A percentile compares a stretch with the other conserved stretches of the same genome.
These are phyloP conservation scores for Xylota segnis DNA, from an alignment of 2,888 invertebrate genomes.

Conservation along the genomic window DNA sequence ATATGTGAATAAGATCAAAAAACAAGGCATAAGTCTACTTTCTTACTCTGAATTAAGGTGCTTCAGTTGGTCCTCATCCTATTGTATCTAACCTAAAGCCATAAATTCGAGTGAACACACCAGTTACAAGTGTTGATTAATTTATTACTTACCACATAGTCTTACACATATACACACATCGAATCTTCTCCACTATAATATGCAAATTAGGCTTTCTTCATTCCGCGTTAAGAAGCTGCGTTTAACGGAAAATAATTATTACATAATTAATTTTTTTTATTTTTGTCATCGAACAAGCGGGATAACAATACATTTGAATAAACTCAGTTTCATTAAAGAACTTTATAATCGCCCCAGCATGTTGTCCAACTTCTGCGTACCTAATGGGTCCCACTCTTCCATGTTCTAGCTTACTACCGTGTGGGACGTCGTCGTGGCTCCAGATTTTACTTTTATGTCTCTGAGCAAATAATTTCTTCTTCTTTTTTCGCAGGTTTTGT, in stretches of 20 bases:
- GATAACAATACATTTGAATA: neutral
- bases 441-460: conserved; percentile 65
- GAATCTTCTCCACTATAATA: too few relatives aligned
- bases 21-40: too few relatives aligned
- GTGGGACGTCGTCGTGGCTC: conserved; percentile 60
- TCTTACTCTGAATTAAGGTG: too few relatives aligned
- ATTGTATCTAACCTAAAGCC: too few relatives aligned
- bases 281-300: neutral
- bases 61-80: too few relatives aligned
- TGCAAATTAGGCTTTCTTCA: neutral
- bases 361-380: neutral
- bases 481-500: neutral
- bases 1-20: too few relatives aligned
- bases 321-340: neutral
- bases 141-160: too few relatives aligned
- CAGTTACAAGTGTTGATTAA: too few relatives aligned
- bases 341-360: conserved; percentile 1
- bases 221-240: neutral
- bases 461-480: neutral
- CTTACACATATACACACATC: too few relatives aligned
- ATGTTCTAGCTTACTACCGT: conserved; percentile 55
- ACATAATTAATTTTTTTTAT: neutral
- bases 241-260: too few relatives aligned
- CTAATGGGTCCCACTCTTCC: conserved; percentile 31
- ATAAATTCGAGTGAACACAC: too few relatives aligned